Percentiles rank a stretch among this genome's conserved stretches.
Evolutionary conservation across 2,113 vertebrate genomes (phyloP).

Genomic region (Bufo gargarizans): DNA sequence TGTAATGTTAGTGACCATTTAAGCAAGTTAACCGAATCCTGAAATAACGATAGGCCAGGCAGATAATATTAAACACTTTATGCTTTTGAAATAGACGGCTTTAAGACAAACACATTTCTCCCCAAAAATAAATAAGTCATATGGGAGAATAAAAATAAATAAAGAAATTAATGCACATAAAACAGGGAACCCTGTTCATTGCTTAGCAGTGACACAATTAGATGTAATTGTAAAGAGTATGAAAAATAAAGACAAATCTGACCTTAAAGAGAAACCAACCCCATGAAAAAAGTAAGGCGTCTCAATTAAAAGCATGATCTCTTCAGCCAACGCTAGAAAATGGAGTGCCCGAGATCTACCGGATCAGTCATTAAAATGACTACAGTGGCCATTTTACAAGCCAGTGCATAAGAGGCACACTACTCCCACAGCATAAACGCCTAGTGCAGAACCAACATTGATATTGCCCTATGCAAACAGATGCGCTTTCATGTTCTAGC

Average conservation of each 20-base stretch:
- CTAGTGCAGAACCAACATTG: neutral
- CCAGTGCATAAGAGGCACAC: neutral
- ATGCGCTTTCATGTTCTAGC: neutral
- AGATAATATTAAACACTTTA: slow-evolving; percentile 27
- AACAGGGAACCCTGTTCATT: neutral
- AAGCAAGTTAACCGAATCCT: neutral
- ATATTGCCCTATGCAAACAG: neutral
- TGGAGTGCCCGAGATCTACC: neutral
- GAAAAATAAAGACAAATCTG: neutral
- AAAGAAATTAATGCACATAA: neutral
- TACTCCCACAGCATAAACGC: neutral
- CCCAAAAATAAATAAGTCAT: slow-evolving; percentile 31
- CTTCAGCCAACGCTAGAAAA: neutral
- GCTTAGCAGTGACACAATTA: neutral
- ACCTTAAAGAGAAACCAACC: slow-evolving; percentile 9
- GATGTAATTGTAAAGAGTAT: neutral
- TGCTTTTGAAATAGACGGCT: neutral
- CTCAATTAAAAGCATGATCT: neutral
- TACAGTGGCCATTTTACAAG: neutral
- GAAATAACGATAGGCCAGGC: neutral
- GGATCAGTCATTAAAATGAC: slow-evolving; percentile 4
- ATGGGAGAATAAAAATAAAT: slow-evolving; percentile 37
- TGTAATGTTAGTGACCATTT: no score
- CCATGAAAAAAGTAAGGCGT: neutral
- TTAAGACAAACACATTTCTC: slow-evolving; percentile 23